Evolutionary conservation across 2,113 vertebrate genomes (phyloP).

Genomic region (Rhegmatorhina hoffmannsi): DNA sequence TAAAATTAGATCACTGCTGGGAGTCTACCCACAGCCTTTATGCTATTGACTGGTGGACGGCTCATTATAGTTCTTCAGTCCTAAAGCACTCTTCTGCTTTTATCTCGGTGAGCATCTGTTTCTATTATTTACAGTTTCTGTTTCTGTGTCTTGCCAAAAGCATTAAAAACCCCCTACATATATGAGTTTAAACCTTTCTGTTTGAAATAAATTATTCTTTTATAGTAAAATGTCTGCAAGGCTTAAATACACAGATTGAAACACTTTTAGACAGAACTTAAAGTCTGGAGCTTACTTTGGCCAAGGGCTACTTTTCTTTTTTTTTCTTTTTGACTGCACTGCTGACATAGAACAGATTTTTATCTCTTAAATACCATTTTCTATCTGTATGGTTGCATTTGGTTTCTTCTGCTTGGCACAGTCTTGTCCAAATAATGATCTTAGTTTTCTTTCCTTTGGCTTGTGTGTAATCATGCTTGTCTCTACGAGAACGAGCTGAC

Average conservation of each 20-base stretch:
- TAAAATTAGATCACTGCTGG: background rate
- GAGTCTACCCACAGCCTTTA: background rate
- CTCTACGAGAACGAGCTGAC: background rate
- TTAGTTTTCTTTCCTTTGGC: background rate
- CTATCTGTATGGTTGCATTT: conserved; percentile 2
- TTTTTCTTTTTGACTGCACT: background rate
- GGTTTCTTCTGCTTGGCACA: conserved; percentile 45
- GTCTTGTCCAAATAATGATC: conserved; percentile 16
- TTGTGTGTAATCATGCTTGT: background rate
- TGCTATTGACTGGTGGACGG: background rate
- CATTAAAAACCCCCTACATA: background rate
- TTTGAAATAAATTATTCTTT: conserved; percentile 73
- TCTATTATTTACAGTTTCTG: conserved; percentile 69
- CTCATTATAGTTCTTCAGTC: background rate
- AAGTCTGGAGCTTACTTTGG: conserved; percentile 47
- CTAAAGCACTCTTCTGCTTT: background rate
- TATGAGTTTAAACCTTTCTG: conserved; percentile 62
- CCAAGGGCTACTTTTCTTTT: conserved; percentile 37
- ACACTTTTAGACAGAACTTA: conserved; percentile 58
- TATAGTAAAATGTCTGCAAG: conserved; percentile 69
- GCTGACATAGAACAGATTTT: conserved; percentile 52
- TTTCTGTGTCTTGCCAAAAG: conserved; percentile 53
- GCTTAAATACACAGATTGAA: conserved; percentile 68
- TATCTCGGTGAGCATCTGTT: conserved; percentile 14
- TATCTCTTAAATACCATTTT: conserved; percentile 59